Evolutionary conservation across 1,140 invertebrate species (phyloP), one percentile per base, ranked within the genome.

Genomic region (Apis cerana): DNA sequence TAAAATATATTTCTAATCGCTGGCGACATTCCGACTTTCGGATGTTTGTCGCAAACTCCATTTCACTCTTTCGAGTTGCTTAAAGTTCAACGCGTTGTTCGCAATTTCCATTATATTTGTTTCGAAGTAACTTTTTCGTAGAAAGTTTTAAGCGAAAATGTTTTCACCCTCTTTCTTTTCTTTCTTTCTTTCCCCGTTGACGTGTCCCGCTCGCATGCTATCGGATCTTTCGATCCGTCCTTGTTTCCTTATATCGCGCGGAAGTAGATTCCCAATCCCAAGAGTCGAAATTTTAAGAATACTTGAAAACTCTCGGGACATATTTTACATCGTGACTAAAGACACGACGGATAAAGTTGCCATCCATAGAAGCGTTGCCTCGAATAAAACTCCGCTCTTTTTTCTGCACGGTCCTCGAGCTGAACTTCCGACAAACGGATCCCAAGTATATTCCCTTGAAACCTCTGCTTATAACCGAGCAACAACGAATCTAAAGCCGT

Each of bases 71-170:
- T 21, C 21, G 19, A 74, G 54, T 80, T 54, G 33, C 62, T 58
- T 33, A 65, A 76, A 84, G 48, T 84, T 84, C 43, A 67, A 68
- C 78, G 56, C 79, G 43, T 72, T 76, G 68, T 71, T 69, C 68
- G 67, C 61, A 85, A 85, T 85, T 82, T 85, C 80, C 80, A 82
- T 85, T 82, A 82, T 85, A 85, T 85, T 85, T 82, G 80, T 82
- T 82, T 72, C 68, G 19, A 43, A 58, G 58, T 27, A 67, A 69
- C 58, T 64, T 82, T 68, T 59, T 65, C 71, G 71, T 71, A 9
- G 78, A 43, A 84, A 81, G 10, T 75, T 84, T 81, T n/a, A 50
- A 67, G 69, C 62, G 77, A 83, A 74, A 83, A 83, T 70, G 43
- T 83, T 80, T 79, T 48, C 76, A 59, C 69, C 68, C 33, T 81